These are phyloP conservation scores for Hylia prasina DNA, from an alignment of 2,113 vertebrate genomes.

Conservation along the genomic window DNA sequence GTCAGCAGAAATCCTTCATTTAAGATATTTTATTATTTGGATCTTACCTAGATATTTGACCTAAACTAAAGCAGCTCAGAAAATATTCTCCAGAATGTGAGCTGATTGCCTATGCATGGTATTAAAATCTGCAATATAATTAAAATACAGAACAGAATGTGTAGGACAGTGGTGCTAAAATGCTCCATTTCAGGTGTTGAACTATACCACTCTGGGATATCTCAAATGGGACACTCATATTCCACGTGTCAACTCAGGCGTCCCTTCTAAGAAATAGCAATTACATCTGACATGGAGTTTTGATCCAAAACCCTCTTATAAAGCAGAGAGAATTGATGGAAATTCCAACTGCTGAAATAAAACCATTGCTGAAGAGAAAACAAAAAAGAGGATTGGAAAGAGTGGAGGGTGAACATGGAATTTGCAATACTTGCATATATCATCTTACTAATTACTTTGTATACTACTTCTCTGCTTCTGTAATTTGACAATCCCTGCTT, in stretches of 20 bases:
- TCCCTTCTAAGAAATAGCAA: neutral
- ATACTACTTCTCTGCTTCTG: neutral
- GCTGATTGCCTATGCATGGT: neutral
- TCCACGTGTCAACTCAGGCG: neutral
- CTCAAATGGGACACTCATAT: neutral
- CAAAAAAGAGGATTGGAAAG: neutral
- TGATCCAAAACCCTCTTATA: neutral
- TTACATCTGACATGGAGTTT: neutral
- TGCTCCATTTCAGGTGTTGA: neutral
- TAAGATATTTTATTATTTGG: neutral
- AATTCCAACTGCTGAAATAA: neutral
- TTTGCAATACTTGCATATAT: neutral
- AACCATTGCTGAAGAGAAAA: neutral
- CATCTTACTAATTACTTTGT: neutral
- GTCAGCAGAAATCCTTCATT: neutral
- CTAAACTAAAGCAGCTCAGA: neutral
- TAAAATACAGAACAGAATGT: neutral
- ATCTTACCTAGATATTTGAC: neutral
- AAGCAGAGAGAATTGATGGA: neutral
- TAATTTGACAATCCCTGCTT: neutral
- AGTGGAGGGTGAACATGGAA: neutral
- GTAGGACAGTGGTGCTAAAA: neutral
- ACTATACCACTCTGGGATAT: neutral
- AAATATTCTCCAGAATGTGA: neutral
- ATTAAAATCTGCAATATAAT: neutral